Evolutionary conservation across 2,888 invertebrate species (phyloP).

Genomic region (Deladenus siricidicola): DNA sequence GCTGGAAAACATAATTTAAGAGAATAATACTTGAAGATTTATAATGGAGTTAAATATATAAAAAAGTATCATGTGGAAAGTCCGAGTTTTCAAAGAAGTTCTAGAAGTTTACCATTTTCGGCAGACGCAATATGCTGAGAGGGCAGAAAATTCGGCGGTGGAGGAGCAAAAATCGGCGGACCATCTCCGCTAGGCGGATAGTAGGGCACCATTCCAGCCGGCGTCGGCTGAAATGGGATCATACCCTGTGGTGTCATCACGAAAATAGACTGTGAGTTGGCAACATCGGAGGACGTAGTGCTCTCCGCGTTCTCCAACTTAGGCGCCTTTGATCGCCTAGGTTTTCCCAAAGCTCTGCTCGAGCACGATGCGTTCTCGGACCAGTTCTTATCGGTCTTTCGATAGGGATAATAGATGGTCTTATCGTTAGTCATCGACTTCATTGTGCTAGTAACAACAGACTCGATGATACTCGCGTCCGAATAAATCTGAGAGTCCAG

Average conservation of each 20-base stretch:
- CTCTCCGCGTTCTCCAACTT: constrained; percentile 1
- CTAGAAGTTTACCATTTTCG: too few species aligned
- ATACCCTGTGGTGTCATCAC: constrained; percentile 11
- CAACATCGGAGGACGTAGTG: not conserved
- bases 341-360: constrained; percentile 58
- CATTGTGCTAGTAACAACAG: constrained; percentile 27
- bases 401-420: constrained; percentile 10
- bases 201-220: not conserved
- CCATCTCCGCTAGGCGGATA: not conserved
- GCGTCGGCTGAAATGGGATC: not conserved
- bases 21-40: too few species aligned
- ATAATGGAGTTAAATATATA: too few species aligned
- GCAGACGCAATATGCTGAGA: not conserved
- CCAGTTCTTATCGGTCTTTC: constrained; percentile 9
- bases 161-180: not conserved
- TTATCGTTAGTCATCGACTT: constrained; percentile 16
- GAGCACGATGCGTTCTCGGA: constrained; percentile 9
- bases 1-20: too few species aligned
- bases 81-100: too few species aligned
- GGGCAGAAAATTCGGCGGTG: not conserved
- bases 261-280: not conserved
- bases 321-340: constrained; percentile 29
- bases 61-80: too few species aligned
- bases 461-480: constrained; percentile 73
- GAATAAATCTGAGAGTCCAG: constrained; percentile 77